phyloP scores from a whole-genome alignment of 2,888 invertebrate species.

The Drosophila prolongata region DNA sequence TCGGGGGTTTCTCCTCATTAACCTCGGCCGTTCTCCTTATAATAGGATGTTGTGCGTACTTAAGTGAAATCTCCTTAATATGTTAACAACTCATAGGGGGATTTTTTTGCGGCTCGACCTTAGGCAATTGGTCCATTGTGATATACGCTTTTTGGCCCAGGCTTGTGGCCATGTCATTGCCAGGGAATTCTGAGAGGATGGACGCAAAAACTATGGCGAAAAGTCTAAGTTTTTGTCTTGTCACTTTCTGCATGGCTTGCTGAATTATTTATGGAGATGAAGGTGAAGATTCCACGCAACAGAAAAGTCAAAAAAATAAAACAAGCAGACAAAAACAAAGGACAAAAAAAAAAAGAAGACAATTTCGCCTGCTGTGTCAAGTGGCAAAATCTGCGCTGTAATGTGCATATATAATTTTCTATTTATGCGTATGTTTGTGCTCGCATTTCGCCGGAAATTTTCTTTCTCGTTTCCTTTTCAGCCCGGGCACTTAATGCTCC shows the following conservation, averaged over 20 bases:
- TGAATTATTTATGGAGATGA: conserved; percentile 64
- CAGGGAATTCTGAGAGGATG: conserved; percentile 3
- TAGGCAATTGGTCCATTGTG: conserved; percentile 22
- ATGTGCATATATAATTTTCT: conserved; percentile 78
- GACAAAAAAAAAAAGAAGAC: conserved; percentile 5
- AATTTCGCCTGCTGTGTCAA: conserved; percentile 56
- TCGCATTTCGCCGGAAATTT: conserved; percentile 38
- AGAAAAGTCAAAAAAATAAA: not conserved
- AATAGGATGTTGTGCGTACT: conserved; percentile 37
- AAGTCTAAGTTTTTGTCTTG: conserved; percentile 44
- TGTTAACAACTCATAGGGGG: conserved; percentile 76
- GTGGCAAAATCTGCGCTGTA: conserved; percentile 77
- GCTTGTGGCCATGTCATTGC: conserved; percentile 26
- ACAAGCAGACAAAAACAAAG: conserved; percentile 1
- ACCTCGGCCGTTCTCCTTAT: conserved; percentile 7
- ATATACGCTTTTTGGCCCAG: not conserved
- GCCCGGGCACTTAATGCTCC: conserved; percentile 60
- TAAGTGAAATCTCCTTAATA: conserved; percentile 79
- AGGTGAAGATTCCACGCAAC: conserved; percentile 21
- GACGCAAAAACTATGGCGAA: conserved; percentile 53
- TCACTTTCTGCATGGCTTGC: conserved; percentile 59
- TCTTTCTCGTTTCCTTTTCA: conserved; percentile 6
- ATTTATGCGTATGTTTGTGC: conserved; percentile 29
- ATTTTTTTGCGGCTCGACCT: conserved; percentile 20
- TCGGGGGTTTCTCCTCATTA: conserved; percentile 39